Evolutionary conservation across 2,888 invertebrate genomes (phyloP), one percentile per base, ranked within the genome.

Genomic region (Acanthacorydalis orientalis): DNA sequence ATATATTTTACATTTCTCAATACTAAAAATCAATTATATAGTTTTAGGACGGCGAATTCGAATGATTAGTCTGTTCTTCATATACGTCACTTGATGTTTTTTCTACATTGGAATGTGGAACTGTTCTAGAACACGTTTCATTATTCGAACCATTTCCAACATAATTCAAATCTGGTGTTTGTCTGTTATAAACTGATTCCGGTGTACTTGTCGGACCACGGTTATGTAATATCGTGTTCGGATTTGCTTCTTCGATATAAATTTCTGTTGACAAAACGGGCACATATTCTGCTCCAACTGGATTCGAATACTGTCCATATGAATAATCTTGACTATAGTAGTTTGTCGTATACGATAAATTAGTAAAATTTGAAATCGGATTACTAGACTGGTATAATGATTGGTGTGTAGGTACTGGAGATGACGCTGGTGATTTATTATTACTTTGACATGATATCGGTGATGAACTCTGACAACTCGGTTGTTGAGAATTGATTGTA

Each of bases 401-500:
- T 43, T 47, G 47, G 33, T 47, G 47, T 7, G 42, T 42, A n/a
- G 47, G 43, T 31, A 40, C 23, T 12, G 47, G 47, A 34, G 47
- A 47, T 9, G 14, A 31, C 3, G 47, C 15, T 11, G 66, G 66
- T 2, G 66, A 66, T 52, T 65, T 64, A 48, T 60, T 64, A 23
- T 23, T 23, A 2, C 63, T 61, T 46, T 62, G 62, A 8, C 62
- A 53, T 9, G 61, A 59, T 32, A 62, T 54, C 6, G 47, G 47
- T 16, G 47, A 47, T 12, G 38, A 23, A 43, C 40, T 47, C 53
- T 65, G 63, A 49, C 64, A 63, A 4, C 64, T 63, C 4, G 64
- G 64, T 2, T 65, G 64, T 4, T 65, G 64, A 4, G 66, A 64
- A 52, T 63, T 63, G n/a, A 66, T 63, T 3, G 65, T 62, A 3